Percentiles rank a stretch among this genome's conserved stretches.
Evolutionary conservation across 1,140 invertebrate species (phyloP).

Genomic region (Drosophila saltans): DNA sequence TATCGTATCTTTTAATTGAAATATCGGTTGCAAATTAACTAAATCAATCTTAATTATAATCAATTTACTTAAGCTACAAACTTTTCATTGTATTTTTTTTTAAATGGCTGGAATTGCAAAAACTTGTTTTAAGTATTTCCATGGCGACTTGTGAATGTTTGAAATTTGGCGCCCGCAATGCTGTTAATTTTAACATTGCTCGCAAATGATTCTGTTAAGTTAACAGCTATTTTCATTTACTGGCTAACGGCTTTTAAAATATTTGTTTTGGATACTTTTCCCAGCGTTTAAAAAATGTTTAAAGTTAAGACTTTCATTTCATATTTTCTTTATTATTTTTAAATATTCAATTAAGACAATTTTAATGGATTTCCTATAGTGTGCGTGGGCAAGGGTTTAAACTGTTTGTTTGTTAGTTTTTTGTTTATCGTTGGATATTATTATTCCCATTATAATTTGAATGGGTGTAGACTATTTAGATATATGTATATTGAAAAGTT

Average conservation of each 20-base stretch:
- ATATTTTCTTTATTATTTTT: conserved; percentile 52
- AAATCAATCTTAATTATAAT: too few relatives aligned
- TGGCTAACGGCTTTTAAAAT: neutral
- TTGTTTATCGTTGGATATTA: conserved; percentile 60
- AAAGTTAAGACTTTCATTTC: conserved; percentile 47
- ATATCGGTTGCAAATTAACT: too few relatives aligned
- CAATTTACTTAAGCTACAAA: too few relatives aligned
- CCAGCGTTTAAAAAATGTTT: neutral
- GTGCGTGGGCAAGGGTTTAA: conserved; percentile 56
- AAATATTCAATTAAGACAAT: conserved; percentile 78
- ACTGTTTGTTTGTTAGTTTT: conserved; percentile 29
- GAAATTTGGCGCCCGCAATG: neutral
- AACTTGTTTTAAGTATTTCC: too few relatives aligned
- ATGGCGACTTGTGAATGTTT: neutral
- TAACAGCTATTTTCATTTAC: neutral
- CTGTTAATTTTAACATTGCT: neutral
- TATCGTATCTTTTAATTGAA: too few relatives aligned
- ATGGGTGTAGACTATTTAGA: conserved; percentile 62
- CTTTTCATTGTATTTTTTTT: too few relatives aligned
- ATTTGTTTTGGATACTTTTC: neutral
- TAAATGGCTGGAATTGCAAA: too few relatives aligned
- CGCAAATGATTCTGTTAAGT: neutral
- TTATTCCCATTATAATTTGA: conserved; percentile 60
- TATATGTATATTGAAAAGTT: conserved; percentile 70
- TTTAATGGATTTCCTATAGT: conserved; percentile 73